Percentiles rank a stretch among this genome's conserved stretches.
These are phyloP conservation scores for Arizona elegans DNA, from an alignment of 2,113 vertebrate species.

Conservation along the genomic window DNA sequence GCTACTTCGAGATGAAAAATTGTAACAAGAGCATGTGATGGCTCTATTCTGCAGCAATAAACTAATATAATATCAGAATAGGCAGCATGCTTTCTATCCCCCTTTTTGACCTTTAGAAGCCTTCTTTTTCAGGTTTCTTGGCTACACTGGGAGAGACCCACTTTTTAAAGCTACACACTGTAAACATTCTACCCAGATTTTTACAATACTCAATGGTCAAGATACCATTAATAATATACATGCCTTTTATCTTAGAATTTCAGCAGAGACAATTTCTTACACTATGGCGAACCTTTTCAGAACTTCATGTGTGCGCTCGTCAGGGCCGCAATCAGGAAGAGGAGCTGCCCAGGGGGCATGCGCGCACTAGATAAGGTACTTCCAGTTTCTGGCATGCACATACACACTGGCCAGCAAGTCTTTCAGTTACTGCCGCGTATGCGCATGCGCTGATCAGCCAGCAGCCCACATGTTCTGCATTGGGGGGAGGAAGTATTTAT, in stretches of 20 bases:
- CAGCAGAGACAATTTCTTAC: neutral
- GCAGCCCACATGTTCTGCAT: too few species aligned
- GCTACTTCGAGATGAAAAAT: slow-evolving; percentile 38
- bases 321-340: too few species aligned
- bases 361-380: too few species aligned
- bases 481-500: too few species aligned
- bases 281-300: too few species aligned
- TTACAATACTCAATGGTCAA: neutral
- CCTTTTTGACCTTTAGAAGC: neutral
- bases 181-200: neutral
- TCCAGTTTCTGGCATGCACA: too few species aligned
- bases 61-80: slow-evolving; percentile 36
- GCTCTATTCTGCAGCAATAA: slow-evolving; percentile 20
- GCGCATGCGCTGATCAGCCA: too few species aligned
- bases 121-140: neutral
- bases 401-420: too few species aligned
- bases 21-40: slow-evolving; percentile 24
- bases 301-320: too few species aligned
- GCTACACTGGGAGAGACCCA: neutral
- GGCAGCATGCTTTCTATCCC: neutral
- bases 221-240: neutral
- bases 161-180: neutral
- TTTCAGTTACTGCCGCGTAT: too few species aligned
- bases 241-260: neutral
- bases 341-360: too few species aligned